phyloP scores from a whole-genome alignment of 2,797 vertebrate genomes.

The Coilia nasus region DNA sequence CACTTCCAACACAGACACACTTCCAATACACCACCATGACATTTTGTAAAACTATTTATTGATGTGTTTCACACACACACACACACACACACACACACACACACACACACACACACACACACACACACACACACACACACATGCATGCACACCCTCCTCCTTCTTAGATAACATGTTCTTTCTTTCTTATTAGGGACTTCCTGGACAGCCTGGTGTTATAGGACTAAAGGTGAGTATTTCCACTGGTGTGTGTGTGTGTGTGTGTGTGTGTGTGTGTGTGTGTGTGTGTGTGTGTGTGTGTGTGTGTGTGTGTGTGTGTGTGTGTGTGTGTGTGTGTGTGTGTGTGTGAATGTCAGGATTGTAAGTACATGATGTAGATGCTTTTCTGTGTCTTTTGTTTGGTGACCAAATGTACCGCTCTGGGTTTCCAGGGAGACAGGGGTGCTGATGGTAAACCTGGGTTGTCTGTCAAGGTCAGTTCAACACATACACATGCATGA shows the following conservation, averaged over 20 bases:
- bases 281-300: constrained; percentile 11
- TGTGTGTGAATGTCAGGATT: not conserved
- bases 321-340: not conserved
- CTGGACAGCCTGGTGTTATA: constrained; percentile 67
- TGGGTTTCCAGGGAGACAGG: constrained; percentile 60
- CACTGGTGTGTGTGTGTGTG: not conserved
- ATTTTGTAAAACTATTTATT: too few relatives aligned
- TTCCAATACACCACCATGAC: too few relatives aligned
- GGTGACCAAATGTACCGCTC: not conserved
- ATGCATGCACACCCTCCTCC: not conserved
- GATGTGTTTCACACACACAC: too few relatives aligned
- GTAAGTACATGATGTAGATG: not conserved
- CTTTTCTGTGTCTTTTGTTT: not conserved
- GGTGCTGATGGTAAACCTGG: constrained; percentile 61
- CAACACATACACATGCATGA: too few relatives aligned
- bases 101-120: not conserved
- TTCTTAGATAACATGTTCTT: constrained; percentile 2
- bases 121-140: too few relatives aligned
- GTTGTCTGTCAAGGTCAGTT: constrained; percentile 61
- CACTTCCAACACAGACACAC: not conserved
- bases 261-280: not conserved
- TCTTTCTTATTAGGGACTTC: constrained; percentile 64
- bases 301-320: not conserved
- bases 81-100: not conserved
- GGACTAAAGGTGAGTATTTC: constrained; percentile 72